Evolutionary conservation across 2,888 invertebrate genomes (phyloP).

Genomic region (Ellobium chinense): DNA sequence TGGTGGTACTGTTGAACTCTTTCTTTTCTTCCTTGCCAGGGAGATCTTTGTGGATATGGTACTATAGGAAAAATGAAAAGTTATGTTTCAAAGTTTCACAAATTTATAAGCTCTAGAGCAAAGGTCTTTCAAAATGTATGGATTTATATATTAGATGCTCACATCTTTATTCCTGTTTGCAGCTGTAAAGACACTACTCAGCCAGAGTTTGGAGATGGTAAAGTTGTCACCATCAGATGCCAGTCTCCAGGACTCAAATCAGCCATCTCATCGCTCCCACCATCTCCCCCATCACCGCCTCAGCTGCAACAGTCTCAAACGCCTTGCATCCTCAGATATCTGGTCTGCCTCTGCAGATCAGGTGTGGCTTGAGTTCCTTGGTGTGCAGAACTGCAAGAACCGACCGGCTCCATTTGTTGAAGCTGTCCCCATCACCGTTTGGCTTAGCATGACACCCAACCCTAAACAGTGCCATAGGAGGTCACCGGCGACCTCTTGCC

Average conservation of each 20-base stretch:
- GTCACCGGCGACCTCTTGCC: neutral
- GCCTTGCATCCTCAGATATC: conserved; percentile 85
- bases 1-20: too few relatives aligned
- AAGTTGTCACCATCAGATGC: conserved; percentile 16
- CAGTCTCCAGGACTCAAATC: neutral
- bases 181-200: conserved; percentile 28
- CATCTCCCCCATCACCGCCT: conserved; percentile 45
- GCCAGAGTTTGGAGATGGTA: neutral
- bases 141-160: too few relatives aligned
- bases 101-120: too few relatives aligned
- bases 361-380: conserved; percentile 94
- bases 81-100: too few relatives aligned
- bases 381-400: conserved; percentile 84
- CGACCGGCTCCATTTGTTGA: conserved; percentile 80
- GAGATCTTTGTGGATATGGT: too few relatives aligned
- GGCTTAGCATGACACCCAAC: conserved; percentile 82
- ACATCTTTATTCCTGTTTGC: conserved; percentile 9
- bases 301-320: conserved; percentile 68
- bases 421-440: conserved; percentile 90
- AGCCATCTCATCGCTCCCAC: conserved; percentile 26
- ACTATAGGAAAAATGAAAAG: too few relatives aligned
- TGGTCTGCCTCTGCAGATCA: conserved; percentile 96
- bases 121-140: too few relatives aligned
- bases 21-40: too few relatives aligned
- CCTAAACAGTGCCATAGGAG: neutral